phyloP scores from a whole-genome alignment of 37 sponge, comb jelly and placozoan species.

The Hormiphora californensis region DNA sequence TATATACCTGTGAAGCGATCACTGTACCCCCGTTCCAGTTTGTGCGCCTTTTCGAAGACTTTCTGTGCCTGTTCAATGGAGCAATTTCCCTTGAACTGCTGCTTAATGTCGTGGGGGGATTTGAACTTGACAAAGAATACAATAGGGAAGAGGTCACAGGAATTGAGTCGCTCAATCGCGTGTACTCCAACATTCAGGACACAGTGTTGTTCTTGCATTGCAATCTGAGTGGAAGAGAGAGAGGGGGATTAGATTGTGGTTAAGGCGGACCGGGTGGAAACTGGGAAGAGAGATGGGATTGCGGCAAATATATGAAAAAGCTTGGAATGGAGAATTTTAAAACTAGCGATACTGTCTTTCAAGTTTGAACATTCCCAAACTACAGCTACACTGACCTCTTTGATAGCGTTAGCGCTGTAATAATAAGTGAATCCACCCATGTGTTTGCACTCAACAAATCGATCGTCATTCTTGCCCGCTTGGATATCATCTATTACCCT shows the following conservation, averaged over 20 bases:
- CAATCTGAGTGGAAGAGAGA: too few relatives aligned
- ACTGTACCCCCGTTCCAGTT: constrained; percentile 35
- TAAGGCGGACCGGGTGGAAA: too few relatives aligned
- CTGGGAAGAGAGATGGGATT: too few relatives aligned
- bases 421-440: constrained; percentile 47
- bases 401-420: constrained; percentile 49
- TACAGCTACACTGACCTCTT: too few relatives aligned
- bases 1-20: constrained; percentile 42
- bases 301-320: too few relatives aligned
- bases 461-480: not conserved
- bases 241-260: too few relatives aligned
- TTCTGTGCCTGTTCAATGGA: constrained; percentile 52
- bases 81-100: constrained; percentile 38
- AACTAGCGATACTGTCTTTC: too few relatives aligned
- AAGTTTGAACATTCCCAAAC: too few relatives aligned
- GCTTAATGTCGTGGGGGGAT: constrained; percentile 33
- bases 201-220: constrained; percentile 31
- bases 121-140: constrained; percentile 51
- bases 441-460: constrained; percentile 15
- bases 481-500: constrained; percentile 34
- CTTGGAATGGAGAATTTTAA: too few relatives aligned
- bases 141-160: constrained; percentile 42
- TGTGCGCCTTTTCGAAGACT: constrained; percentile 38
- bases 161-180: constrained; percentile 49
- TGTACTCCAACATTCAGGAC: constrained; percentile 32